A percentile compares a stretch with the other conserved stretches of the same genome.
These are phyloP conservation scores for Psittacara wagleri DNA, from an alignment of 2,113 vertebrate genomes.

Conservation along the genomic window DNA sequence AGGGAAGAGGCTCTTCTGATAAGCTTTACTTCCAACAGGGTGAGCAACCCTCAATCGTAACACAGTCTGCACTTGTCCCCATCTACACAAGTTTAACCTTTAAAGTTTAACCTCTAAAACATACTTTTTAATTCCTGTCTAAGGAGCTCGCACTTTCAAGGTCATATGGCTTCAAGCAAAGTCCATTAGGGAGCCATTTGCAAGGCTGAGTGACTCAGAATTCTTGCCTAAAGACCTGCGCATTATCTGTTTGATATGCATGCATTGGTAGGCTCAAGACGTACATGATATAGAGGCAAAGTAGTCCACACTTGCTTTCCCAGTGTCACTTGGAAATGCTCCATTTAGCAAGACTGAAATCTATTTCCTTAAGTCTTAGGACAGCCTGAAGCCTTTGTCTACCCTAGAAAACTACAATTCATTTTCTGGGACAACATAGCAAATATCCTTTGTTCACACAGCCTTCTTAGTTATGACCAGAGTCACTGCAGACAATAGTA, in stretches of 20 bases:
- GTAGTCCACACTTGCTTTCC: not conserved
- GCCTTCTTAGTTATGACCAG: not conserved
- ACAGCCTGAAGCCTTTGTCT: not conserved
- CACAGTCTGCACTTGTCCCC: not conserved
- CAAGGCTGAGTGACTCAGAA: not conserved
- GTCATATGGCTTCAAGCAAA: not conserved
- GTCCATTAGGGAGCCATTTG: not conserved
- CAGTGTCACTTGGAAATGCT: not conserved
- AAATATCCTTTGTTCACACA: not conserved
- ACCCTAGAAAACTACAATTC: not conserved
- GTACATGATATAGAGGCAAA: not conserved
- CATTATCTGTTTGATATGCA: not conserved
- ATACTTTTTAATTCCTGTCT: not conserved
- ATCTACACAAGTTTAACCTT: not conserved
- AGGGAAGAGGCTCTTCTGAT: not conserved
- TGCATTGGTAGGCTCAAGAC: not conserved
- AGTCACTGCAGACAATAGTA: not conserved
- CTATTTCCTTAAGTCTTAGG: not conserved
- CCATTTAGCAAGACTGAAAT: not conserved
- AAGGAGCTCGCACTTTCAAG: not conserved
- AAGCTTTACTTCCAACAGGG: not conserved
- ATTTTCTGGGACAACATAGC: not conserved
- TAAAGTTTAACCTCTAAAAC: not conserved
- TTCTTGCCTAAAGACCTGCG: not conserved
- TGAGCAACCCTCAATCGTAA: not conserved